Conservation (phyloP, 2,888 invertebrate species). For the Galerucella nymphaeae region DNA sequence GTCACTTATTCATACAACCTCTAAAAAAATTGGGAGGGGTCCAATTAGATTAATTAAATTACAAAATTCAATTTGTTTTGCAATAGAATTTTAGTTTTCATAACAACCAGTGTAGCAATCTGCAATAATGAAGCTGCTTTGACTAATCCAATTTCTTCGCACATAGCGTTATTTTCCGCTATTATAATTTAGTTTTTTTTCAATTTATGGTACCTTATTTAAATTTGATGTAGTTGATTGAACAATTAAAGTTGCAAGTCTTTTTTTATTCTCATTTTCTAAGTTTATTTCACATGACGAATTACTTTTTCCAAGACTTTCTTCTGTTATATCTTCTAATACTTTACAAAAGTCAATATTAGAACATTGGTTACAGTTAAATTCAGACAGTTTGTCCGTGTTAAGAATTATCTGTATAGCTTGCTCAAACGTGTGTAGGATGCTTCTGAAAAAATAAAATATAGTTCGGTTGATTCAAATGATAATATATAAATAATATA, state of each 20-base stretch:
- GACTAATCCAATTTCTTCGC: no score
- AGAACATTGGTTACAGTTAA: conserved; percentile 9
- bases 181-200: no score
- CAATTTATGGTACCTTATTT: no score
- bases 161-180: no score
- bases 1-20: no score
- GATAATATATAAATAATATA: neutral
- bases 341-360: conserved; percentile 44
- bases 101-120: no score
- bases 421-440: conserved; percentile 53
- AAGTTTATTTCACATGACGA: conserved; percentile 29
- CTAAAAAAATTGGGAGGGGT: no score
- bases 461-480: neutral
- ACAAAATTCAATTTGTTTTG: no score
- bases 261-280: conserved; percentile 37
- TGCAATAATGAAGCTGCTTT: no score
- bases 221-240: conserved; percentile 17
- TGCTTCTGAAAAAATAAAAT: conserved; percentile 47
- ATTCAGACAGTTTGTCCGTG: conserved; percentile 5
- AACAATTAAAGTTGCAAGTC: conserved; percentile 17
- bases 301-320: conserved; percentile 3
- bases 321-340: conserved; percentile 40
- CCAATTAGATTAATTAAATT: no score
- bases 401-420: conserved; percentile 46
- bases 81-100: no score